These are phyloP conservation scores for Spinus olivaceus DNA, from an alignment of 2,797 vertebrate species.

Conservation along the genomic window DNA sequence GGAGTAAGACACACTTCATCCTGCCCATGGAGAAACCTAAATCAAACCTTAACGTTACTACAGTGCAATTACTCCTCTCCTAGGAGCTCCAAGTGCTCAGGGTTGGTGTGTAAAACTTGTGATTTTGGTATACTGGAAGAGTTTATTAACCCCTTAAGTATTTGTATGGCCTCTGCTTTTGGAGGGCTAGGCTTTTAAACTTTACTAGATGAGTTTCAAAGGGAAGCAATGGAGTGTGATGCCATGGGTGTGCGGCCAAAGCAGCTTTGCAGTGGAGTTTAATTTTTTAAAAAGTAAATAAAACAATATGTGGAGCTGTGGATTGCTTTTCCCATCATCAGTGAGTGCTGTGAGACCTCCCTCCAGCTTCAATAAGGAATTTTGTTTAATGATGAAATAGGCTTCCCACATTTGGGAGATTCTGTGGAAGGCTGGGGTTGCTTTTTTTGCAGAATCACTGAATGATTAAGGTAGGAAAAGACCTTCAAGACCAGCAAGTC, in stretches of 20 bases:
- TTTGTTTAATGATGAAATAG: background rate
- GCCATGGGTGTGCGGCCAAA: constrained; percentile 32
- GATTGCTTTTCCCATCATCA: background rate
- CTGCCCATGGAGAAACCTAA: constrained; percentile 53
- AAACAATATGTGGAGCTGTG: constrained; percentile 14
- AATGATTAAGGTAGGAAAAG: background rate
- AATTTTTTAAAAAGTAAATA: constrained; percentile 19
- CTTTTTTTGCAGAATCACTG: background rate
- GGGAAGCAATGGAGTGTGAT: constrained; percentile 12
- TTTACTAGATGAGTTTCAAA: constrained; percentile 29
- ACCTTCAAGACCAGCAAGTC: no score
- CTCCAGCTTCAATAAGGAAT: background rate
- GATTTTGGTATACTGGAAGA: background rate
- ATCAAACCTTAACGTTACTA: constrained; percentile 53
- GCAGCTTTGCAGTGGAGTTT: background rate
- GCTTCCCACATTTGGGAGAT: background rate
- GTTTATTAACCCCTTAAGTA: constrained; percentile 65
- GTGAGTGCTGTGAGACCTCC: background rate
- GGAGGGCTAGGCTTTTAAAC: constrained; percentile 10
- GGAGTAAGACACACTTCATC: constrained; percentile 57
- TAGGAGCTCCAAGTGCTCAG: background rate
- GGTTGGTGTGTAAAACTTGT: constrained; percentile 16
- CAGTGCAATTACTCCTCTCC: constrained; percentile 23
- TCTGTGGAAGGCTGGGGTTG: background rate
- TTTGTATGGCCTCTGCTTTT: background rate